Percentiles rank a stretch among this genome's conserved stretches.
phyloP scores from a whole-genome alignment of 2,113 vertebrate species.

The Eidolon helvum region DNA sequence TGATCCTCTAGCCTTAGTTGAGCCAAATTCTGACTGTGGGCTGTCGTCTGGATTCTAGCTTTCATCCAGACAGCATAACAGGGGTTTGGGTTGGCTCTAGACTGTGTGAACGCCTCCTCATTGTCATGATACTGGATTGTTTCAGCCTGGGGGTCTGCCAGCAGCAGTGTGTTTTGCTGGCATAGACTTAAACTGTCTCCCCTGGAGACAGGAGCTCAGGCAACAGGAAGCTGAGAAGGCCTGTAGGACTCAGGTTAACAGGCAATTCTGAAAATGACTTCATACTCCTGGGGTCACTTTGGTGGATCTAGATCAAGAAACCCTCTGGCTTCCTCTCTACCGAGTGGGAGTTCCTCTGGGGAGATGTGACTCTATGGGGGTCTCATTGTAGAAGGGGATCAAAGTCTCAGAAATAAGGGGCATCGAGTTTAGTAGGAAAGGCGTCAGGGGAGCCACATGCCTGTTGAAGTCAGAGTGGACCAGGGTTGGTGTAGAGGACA shows the following conservation, averaged over 20 bases:
- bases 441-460: neutral
- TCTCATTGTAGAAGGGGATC: neutral
- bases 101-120: neutral
- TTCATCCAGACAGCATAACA: neutral
- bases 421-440: neutral
- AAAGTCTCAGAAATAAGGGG: neutral
- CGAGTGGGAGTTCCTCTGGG: neutral
- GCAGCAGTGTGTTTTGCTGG: constrained; percentile 2
- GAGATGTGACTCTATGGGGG: neutral
- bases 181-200: neutral
- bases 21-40: constrained; percentile 7
- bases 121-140: neutral
- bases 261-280: neutral
- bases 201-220: neutral
- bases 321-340: neutral
- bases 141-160: neutral
- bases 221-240: neutral
- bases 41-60: constrained; percentile 22
- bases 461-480: neutral
- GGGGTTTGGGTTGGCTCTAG: neutral
- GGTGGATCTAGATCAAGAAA: neutral
- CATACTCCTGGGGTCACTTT: neutral
- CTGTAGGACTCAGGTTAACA: neutral
- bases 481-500: neutral
- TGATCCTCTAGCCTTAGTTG: neutral